phyloP scores from a whole-genome alignment of 2,113 vertebrate species.

The Stercorarius parasiticus region DNA sequence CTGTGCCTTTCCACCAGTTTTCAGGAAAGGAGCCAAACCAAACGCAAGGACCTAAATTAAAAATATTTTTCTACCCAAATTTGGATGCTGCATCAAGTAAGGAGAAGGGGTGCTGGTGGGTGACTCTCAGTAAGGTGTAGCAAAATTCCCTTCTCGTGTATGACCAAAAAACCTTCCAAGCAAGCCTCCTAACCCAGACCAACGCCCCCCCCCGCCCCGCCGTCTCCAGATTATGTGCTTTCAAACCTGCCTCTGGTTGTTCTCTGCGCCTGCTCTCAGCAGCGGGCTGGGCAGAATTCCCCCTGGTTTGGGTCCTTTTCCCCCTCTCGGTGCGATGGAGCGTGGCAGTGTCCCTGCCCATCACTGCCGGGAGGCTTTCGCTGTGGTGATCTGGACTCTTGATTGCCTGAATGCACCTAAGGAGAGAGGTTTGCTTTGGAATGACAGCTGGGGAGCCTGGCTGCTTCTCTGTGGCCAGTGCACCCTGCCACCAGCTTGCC shows the following conservation, averaged over 20 bases:
- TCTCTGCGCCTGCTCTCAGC: not conserved
- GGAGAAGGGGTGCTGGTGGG: not conserved
- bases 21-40: not conserved
- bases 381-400: fast-evolving
- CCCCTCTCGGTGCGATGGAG: not conserved
- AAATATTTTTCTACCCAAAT: too few relatives aligned
- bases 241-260: not conserved
- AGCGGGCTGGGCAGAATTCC: too few relatives aligned
- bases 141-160: not conserved
- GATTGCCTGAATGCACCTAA: too few relatives aligned
- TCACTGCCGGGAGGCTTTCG: not conserved
- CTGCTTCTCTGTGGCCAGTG: not conserved
- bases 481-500: fast-evolving
- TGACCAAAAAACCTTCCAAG: too few relatives aligned
- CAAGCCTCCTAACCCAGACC: too few relatives aligned
- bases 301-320: not conserved
- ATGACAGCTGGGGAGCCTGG: too few relatives aligned
- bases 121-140: not conserved
- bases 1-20: not conserved
- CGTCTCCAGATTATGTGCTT: fast-evolving
- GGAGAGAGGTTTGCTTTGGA: not conserved
- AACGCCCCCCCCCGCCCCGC: not conserved
- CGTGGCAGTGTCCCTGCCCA: not conserved
- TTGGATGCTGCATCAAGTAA: too few relatives aligned
- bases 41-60: too few relatives aligned